Conservation (phyloP, 2,888 invertebrate species). For the Pachliopta kotzebuea region DNA sequence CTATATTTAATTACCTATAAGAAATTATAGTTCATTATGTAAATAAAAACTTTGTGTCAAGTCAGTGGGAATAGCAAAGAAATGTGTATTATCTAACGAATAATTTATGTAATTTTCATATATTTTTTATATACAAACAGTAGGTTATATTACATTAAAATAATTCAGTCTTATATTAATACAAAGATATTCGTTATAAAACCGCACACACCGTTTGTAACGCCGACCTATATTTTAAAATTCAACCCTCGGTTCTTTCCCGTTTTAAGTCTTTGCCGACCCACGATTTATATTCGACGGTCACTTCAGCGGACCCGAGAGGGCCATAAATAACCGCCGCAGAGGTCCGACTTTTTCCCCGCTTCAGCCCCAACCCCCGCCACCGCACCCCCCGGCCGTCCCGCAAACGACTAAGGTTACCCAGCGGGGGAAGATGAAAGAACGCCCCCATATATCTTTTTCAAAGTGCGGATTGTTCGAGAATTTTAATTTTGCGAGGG, state of each 20-base stretch:
- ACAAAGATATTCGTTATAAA: constrained; percentile 14
- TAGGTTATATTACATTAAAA: background rate
- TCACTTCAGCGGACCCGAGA: constrained; percentile 76
- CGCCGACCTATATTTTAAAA: constrained; percentile 30
- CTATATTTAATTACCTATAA: no score
- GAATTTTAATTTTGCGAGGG: constrained; percentile 75
- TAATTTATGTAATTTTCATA: no score
- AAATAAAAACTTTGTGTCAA: no score
- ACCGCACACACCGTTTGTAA: constrained; percentile 4
- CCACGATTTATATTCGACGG: constrained; percentile 76
- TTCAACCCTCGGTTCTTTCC: constrained; percentile 50
- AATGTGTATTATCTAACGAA: no score
- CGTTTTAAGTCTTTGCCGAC: constrained; percentile 67
- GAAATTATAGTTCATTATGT: no score
- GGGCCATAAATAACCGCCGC: constrained; percentile 74
- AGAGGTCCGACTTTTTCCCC: constrained; percentile 53
- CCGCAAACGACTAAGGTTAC: constrained; percentile 76
- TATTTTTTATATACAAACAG: no score
- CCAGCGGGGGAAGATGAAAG: constrained; percentile 73
- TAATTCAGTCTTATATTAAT: background rate
- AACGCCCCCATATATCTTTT: constrained; percentile 77
- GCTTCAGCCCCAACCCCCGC: constrained; percentile 43
- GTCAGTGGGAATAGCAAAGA: no score
- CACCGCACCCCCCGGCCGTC: constrained; percentile 40
- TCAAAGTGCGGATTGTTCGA: constrained; percentile 75